A percentile compares a stretch with the other conserved stretches of the same genome.
Evolutionary conservation across 2,888 invertebrate species (phyloP).

Genomic region (Lomographa bimaculata): DNA sequence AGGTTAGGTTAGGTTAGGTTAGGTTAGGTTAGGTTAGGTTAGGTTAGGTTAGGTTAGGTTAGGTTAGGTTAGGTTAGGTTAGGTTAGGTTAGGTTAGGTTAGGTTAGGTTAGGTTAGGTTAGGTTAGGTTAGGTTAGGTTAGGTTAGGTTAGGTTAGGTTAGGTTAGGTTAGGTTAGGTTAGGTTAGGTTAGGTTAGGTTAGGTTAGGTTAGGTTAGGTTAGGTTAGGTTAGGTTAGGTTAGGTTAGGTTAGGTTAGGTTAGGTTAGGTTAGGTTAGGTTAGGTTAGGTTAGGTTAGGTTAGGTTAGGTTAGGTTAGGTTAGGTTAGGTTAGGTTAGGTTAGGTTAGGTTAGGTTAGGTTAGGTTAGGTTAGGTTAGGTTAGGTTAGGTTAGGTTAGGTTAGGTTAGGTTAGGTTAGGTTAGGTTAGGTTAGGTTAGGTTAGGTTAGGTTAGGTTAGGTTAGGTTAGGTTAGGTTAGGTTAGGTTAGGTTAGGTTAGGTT

Average conservation of each 20-base stretch:
- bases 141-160: constrained; percentile 36
- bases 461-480: no score
- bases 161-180: constrained; percentile 37
- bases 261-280: constrained; percentile 37
- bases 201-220: constrained; percentile 36
- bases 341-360: constrained; percentile 31
- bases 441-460: constrained; percentile 19
- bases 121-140: constrained; percentile 26
- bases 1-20: constrained; percentile 35
- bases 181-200: constrained; percentile 38
- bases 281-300: constrained; percentile 30
- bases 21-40: constrained; percentile 35
- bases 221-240: constrained; percentile 38
- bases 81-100: constrained; percentile 26
- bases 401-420: constrained; percentile 29
- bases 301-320: constrained; percentile 28
- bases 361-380: constrained; percentile 30
- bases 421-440: constrained; percentile 25
- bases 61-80: constrained; percentile 29
- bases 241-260: constrained; percentile 38
- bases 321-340: constrained; percentile 29
- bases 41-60: constrained; percentile 26
- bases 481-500: no score
- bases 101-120: constrained; percentile 28
- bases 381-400: constrained; percentile 25